These are phyloP conservation scores for Polyommatus iphigenia DNA, from an alignment of 2,888 invertebrate species.

Conservation along the genomic window DNA sequence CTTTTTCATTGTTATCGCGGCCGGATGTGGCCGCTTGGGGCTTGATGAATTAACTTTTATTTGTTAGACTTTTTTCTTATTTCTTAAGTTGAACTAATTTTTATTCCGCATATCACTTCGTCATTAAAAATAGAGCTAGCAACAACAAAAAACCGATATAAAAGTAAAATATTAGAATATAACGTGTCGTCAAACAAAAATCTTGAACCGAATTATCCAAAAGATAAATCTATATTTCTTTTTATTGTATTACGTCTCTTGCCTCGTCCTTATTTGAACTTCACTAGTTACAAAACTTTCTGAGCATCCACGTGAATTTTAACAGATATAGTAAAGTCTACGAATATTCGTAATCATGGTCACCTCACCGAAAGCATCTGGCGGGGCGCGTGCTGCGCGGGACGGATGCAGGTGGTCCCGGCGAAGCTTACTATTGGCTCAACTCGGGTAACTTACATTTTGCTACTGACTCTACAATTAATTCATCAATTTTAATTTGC, in stretches of 20 bases:
- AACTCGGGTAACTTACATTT: neutral
- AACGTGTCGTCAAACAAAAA: neutral
- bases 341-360: neutral
- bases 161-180: no score
- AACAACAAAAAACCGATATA: no score
- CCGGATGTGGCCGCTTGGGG: no score
- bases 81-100: no score
- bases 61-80: no score
- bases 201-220: neutral
- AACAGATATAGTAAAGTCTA: neutral
- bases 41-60: neutral
- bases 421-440: slow-evolving; percentile 50
- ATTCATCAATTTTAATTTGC: neutral
- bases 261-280: neutral
- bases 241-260: no score
- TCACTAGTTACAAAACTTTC: neutral
- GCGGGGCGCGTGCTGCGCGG: slow-evolving; percentile 68
- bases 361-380: slow-evolving; percentile 50
- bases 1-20: no score
- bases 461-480: neutral
- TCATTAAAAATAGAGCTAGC: no score
- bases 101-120: no score
- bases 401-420: slow-evolving; percentile 72
- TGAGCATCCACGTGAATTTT: neutral
- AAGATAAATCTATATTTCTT: no score